Evolutionary conservation across 2,113 vertebrate genomes (phyloP).

Genomic region (Chaetura pelagica): DNA sequence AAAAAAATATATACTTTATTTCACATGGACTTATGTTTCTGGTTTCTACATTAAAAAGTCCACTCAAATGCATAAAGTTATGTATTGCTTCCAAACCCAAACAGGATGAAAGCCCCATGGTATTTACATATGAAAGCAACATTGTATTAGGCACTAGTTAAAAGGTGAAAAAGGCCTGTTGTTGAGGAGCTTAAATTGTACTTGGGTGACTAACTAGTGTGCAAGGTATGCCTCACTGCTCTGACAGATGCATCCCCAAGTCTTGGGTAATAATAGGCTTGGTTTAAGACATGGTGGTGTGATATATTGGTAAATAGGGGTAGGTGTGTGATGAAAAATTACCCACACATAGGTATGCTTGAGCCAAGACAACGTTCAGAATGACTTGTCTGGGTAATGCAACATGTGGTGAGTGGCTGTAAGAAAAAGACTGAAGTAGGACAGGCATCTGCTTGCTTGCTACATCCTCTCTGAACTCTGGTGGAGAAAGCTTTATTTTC

Average conservation of each 20-base stretch:
- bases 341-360: background rate
- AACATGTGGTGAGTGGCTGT: background rate
- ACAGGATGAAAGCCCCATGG: background rate
- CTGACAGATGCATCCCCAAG: background rate
- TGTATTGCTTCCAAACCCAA: background rate
- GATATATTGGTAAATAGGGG: background rate
- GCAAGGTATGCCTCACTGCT: background rate
- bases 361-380: background rate
- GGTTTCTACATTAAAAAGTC: background rate
- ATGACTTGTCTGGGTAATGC: background rate
- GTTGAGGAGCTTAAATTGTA: background rate
- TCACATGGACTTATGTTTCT: background rate
- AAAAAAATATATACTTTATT: background rate
- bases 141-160: background rate
- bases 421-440: background rate
- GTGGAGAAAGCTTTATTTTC: background rate
- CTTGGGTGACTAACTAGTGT: background rate
- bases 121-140: background rate
- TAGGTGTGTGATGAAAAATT: background rate
- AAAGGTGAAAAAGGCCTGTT: background rate
- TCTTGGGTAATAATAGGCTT: background rate
- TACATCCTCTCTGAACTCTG: background rate
- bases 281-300: background rate
- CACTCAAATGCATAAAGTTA: background rate
- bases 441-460: background rate